These are phyloP conservation scores for Gadus chalcogrammus DNA, from an alignment of 2,113 vertebrate genomes.

Conservation along the genomic window DNA sequence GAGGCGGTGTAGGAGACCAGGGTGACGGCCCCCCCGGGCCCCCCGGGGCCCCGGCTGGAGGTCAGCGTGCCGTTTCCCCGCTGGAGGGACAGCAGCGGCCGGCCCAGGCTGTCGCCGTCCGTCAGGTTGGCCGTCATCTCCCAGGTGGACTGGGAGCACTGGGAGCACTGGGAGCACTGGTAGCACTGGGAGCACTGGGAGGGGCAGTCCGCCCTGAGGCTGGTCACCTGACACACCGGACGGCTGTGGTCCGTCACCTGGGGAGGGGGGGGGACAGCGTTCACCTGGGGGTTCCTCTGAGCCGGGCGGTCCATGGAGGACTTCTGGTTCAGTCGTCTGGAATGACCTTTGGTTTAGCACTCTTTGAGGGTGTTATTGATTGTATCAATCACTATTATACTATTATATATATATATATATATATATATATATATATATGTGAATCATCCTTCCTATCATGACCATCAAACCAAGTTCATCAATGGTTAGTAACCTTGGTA, in stretches of 20 bases:
- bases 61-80: slow-evolving; percentile 54
- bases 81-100: slow-evolving; percentile 36
- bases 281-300: too few relatives aligned
- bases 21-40: slow-evolving; percentile 19
- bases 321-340: too few relatives aligned
- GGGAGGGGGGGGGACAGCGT: too few relatives aligned
- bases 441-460: too few relatives aligned
- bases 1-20: slow-evolving; percentile 53
- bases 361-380: too few relatives aligned
- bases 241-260: slow-evolving; percentile 56
- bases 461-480: too few relatives aligned
- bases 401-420: too few relatives aligned
- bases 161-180: slow-evolving; percentile 37
- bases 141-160: slow-evolving; percentile 47
- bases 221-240: slow-evolving; percentile 50
- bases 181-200: slow-evolving; percentile 34
- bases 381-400: too few relatives aligned
- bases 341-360: too few relatives aligned
- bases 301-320: too few relatives aligned
- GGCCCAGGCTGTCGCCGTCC: too few relatives aligned
- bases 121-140: slow-evolving; percentile 33
- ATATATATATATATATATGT: too few relatives aligned
- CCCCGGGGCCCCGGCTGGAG: slow-evolving; percentile 14
- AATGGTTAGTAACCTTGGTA: slow-evolving; percentile 29
- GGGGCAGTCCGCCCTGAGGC: slow-evolving; percentile 40